Percentiles rank a stretch among this genome's conserved stretches.
phyloP scores from a whole-genome alignment of 92 coral and sea anemone genomes.

The Zoanthus gigantus region DNA sequence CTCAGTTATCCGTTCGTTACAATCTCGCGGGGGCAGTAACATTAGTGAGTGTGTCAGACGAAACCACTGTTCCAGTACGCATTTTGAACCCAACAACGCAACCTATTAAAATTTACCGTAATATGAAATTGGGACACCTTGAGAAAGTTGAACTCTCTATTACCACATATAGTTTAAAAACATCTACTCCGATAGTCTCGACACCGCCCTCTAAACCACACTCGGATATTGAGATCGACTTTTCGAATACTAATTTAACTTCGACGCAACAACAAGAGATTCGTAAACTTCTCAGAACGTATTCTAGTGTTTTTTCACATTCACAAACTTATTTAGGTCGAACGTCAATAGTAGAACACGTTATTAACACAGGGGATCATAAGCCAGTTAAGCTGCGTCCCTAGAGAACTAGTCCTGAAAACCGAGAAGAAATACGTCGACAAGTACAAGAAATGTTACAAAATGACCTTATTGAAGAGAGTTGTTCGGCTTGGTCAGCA shows the following conservation, averaged over 20 bases:
- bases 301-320: constrained; percentile 63
- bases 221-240: neutral
- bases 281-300: constrained; percentile 33
- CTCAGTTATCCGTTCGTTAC: constrained; percentile 39
- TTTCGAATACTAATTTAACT: constrained; percentile 11
- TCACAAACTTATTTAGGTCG: constrained; percentile 60
- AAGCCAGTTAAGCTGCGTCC: constrained; percentile 65
- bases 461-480: constrained; percentile 58
- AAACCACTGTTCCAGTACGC: constrained; percentile 22
- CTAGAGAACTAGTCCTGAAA: constrained; percentile 66
- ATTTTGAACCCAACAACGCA: constrained; percentile 29
- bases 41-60: constrained; percentile 34
- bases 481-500: constrained; percentile 66
- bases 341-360: constrained; percentile 63
- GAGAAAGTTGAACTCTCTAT: neutral
- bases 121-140: constrained; percentile 7
- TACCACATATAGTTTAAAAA: neutral
- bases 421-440: constrained; percentile 50
- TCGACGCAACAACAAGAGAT: neutral
- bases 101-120: neutral
- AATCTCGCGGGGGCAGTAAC: constrained; percentile 54
- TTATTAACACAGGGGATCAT: constrained; percentile 59
- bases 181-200: neutral
- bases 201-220: neutral
- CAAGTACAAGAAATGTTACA: constrained; percentile 63